Evolutionary conservation across 1,140 invertebrate species (phyloP), one percentile per base, ranked within the genome.

Genomic region (Zaprionus vittiger): DNA sequence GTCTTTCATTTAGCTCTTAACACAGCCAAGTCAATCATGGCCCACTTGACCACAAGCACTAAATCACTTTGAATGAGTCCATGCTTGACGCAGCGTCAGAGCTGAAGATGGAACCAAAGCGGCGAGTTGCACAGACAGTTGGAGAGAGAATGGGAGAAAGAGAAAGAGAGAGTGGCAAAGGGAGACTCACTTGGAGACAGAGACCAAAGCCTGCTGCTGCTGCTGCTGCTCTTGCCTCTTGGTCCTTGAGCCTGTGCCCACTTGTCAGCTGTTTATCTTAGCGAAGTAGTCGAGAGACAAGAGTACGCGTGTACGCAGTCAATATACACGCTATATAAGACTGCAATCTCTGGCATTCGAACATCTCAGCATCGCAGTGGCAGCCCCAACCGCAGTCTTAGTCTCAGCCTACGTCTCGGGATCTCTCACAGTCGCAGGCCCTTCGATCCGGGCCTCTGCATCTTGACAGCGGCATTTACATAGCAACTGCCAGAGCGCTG

Each of bases 181-280:
- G 6, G 24, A 15, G 22, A n/a, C 11, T 4, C 5, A 54, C 22
- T 22, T 62, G 17, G 17, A 31, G 47, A 55, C 63, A 56, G 26
- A 28, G 63, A 34, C 31, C 2, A 31, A 9, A 54, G 62, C 38
- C 15, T 44, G 24, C 24, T 24, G 24, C 24, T 26, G 24, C 24
- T 26, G 38, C n/a, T 44, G 15, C 41, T 44, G 15, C n/a, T n/a
- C 2, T 44, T n/a, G 38, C 7, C n/a, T 4, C 41, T 44, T n/a
- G 38, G 2, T 41, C 12, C 38, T 41, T 37, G 41, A 44, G 24
- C 20, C 69, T 49, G 41, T 54, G 73, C 37, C 65, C 80, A 86
- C 84, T 86, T 83, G 86, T 87, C 83, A 74, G 80, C 81, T 87
- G 83, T 83, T 87, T 87, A 80, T 83, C 80, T 87, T 83, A 73